Evolutionary conservation across 2,888 invertebrate species (phyloP), one percentile per base, ranked within the genome.

Genomic region (Limnephilus auricula): DNA sequence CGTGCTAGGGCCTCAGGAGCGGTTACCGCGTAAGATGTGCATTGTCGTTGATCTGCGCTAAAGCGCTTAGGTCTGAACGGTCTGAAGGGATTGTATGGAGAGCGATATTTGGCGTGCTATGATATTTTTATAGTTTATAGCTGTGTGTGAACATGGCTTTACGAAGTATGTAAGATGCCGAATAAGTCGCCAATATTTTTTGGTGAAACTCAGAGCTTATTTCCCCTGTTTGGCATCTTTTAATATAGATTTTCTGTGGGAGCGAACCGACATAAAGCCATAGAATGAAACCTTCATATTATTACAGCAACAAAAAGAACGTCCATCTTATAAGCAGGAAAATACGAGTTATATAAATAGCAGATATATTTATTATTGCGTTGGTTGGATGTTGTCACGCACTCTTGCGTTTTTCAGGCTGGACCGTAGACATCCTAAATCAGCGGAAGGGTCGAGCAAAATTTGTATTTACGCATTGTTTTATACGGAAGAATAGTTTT

Each of bases 371-470:
- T 65, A 65, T 65, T 25, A 65, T 65, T 65, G 80, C 32, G 18
- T 18, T 31, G 80, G 32, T 32, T 80, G 18, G 80, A 80, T 80
- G 80, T 80, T 32, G 80, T 80, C 80, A 80, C 80, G 80, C 80
- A 80, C 80, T 31, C 31, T 80, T 32, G 80, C 80, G 31, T 80
- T 32, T 31, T 80, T 80, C 31, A 80, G 80, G 80, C 80, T 80
- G 80, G 80, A 80, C 80, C 32, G 0, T 32, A 30, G 80, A 2
- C 32, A 80, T 80, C 80, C 80, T 31, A 32, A 32, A 80, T 80
- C 80, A 80, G 32, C 31, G 30, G 3, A 80, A 32, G 80, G 80
- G 80, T 32, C 31, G 80, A 13, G 80, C 25, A 65, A 65, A 65
- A 65, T n/a, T 25, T 65, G 65, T 65, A 65, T 65, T 65, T 65